Percentiles rank a stretch among this genome's conserved stretches.
Conservation (phyloP, 2,888 invertebrate genomes). For the Bruchidius siliquastri region DNA sequence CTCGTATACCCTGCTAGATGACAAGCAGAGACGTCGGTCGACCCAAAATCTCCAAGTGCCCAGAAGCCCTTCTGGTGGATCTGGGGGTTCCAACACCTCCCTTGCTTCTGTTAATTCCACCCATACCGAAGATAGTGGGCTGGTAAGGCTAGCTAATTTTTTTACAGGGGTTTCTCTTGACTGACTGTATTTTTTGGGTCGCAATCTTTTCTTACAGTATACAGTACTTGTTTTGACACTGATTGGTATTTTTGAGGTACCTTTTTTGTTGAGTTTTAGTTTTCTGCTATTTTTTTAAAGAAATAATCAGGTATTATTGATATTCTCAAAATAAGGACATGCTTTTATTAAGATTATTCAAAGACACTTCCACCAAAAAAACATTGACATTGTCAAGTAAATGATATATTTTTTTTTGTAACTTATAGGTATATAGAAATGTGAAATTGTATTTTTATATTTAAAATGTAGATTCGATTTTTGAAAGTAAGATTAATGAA, state of each 20-base stretch:
- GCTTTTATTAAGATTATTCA: too few relatives aligned
- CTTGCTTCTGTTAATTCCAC: conserved; percentile 54
- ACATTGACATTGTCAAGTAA: too few relatives aligned
- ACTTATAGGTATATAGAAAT: too few relatives aligned
- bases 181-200: conserved; percentile 14
- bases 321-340: too few relatives aligned
- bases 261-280: conserved; percentile 4
- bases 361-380: too few relatives aligned
- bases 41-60: conserved; percentile 50
- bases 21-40: conserved; percentile 44
- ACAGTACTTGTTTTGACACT: background rate
- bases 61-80: conserved; percentile 73
- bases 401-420: too few relatives aligned
- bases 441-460: too few relatives aligned
- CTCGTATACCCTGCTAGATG: conserved; percentile 51
- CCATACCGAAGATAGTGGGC: conserved; percentile 57
- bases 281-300: conserved; percentile 1
- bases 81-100: conserved; percentile 68
- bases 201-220: conserved; percentile 8
- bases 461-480: too few relatives aligned
- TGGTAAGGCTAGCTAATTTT: conserved; percentile 65
- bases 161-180: conserved; percentile 43
- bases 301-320: too few relatives aligned
- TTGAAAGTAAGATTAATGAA: too few relatives aligned
- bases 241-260: background rate